A percentile compares a stretch with the other conserved stretches of the same genome.
These are phyloP conservation scores for Peromyscus melanophrys DNA, from an alignment of 2,797 vertebrate species.

Conservation along the genomic window DNA sequence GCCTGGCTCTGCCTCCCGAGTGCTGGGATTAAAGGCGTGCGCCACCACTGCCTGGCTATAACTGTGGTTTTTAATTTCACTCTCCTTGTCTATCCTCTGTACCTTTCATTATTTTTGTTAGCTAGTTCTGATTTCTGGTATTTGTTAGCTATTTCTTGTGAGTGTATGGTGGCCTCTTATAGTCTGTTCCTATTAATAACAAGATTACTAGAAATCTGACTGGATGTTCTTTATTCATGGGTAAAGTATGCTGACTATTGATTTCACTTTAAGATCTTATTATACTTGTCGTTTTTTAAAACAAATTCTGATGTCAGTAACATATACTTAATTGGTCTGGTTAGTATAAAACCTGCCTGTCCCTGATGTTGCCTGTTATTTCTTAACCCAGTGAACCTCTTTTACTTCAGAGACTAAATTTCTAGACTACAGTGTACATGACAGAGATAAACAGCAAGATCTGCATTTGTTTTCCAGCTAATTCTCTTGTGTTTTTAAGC, in stretches of 20 bases:
- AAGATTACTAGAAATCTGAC: not conserved
- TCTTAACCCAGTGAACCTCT: not conserved
- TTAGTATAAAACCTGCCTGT: not conserved
- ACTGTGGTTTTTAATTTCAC: not conserved
- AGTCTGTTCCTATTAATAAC: not conserved
- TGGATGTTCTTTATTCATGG: not conserved
- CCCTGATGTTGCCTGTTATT: not conserved
- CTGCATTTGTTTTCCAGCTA: not conserved
- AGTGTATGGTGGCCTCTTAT: not conserved
- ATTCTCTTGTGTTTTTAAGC: not conserved
- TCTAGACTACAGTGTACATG: not conserved
- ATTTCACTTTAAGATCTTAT: not conserved
- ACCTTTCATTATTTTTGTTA: not conserved
- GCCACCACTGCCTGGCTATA: no score
- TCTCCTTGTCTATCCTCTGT: not conserved
- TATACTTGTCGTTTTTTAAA: not conserved
- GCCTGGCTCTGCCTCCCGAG: no score
- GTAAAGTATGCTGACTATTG: not conserved
- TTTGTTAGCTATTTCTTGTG: not conserved
- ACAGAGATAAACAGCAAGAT: not conserved
- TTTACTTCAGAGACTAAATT: not conserved
- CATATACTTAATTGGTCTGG: not conserved
- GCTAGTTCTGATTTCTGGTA: conserved; percentile 14
- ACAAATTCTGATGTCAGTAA: not conserved
- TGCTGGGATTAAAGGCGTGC: no score